These are phyloP conservation scores for Grammomys dolichurus DNA, from an alignment of 2,113 vertebrate species.

Conservation along the genomic window DNA sequence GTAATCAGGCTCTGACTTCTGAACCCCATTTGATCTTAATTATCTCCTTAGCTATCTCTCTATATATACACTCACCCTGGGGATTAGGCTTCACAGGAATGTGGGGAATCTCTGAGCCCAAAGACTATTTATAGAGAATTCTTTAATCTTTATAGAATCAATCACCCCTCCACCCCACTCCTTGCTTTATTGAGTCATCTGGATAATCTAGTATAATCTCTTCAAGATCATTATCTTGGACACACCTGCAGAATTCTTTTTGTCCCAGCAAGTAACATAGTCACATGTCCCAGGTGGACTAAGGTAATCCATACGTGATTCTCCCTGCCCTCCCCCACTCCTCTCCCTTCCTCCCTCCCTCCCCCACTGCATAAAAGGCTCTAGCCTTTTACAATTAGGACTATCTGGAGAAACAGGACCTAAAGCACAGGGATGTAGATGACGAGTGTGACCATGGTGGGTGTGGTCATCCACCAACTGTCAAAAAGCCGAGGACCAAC, in stretches of 20 bases:
- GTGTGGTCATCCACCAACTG: neutral
- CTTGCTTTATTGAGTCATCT: neutral
- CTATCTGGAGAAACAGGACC: neutral
- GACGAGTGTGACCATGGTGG: neutral
- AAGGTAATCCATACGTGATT: neutral
- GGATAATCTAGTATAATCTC: conserved; percentile 2
- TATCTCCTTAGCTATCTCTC: neutral
- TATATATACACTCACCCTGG: neutral
- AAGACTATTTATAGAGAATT: neutral
- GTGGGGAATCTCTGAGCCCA: neutral
- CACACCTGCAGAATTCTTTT: neutral
- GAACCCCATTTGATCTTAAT: too few relatives aligned
- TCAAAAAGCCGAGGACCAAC: too few relatives aligned
- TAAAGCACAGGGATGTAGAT: neutral
- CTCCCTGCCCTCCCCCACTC: neutral
- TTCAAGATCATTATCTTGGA: conserved; percentile 17
- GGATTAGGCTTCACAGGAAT: neutral
- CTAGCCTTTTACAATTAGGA: neutral
- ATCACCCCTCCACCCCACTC: too few relatives aligned
- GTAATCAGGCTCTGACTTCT: neutral
- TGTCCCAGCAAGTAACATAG: neutral
- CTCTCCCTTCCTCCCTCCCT: neutral
- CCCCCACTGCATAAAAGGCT: neutral
- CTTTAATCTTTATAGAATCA: neutral
- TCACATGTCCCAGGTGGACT: neutral